phyloP scores from a whole-genome alignment of 2,797 vertebrate species.

The Hoplostethus atlanticus region DNA sequence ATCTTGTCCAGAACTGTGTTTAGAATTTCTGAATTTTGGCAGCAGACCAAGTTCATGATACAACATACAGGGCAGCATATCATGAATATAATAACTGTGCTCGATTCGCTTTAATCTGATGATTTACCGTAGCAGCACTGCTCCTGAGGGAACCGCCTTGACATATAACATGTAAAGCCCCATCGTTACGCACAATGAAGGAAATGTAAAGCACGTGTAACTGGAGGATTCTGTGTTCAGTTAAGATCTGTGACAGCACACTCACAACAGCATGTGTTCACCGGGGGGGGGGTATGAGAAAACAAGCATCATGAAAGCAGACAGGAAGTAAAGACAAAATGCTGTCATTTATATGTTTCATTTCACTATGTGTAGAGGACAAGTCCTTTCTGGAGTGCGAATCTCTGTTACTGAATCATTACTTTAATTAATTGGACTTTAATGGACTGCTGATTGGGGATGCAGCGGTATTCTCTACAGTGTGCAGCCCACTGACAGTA shows the following conservation, averaged over 20 bases:
- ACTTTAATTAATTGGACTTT: background rate
- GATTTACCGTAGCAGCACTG: background rate
- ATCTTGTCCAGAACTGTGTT: too few species aligned
- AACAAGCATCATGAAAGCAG: background rate
- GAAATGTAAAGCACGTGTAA: background rate
- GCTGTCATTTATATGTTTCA: constrained; percentile 26
- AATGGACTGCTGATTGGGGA: background rate
- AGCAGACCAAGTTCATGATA: background rate
- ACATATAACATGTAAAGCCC: constrained; percentile 1
- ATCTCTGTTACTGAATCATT: background rate
- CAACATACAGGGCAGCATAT: background rate
- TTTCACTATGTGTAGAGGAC: background rate
- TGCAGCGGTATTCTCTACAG: constrained; percentile 5
- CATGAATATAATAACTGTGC: background rate
- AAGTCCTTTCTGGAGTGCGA: background rate
- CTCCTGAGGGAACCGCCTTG: background rate
- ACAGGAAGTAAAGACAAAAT: constrained; percentile 9
- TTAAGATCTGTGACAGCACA: constrained; percentile 8
- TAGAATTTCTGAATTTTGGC: too few species aligned
- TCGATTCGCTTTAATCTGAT: background rate
- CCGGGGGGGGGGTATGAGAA: too few species aligned
- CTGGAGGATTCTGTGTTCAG: background rate
- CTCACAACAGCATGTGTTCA: too few species aligned
- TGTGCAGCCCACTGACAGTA: background rate
- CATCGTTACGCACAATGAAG: background rate